Percentiles rank a stretch among this genome's conserved stretches.
Evolutionary conservation across 2,797 vertebrate genomes (phyloP).

Genomic region (Ptychadena robeensis): DNA sequence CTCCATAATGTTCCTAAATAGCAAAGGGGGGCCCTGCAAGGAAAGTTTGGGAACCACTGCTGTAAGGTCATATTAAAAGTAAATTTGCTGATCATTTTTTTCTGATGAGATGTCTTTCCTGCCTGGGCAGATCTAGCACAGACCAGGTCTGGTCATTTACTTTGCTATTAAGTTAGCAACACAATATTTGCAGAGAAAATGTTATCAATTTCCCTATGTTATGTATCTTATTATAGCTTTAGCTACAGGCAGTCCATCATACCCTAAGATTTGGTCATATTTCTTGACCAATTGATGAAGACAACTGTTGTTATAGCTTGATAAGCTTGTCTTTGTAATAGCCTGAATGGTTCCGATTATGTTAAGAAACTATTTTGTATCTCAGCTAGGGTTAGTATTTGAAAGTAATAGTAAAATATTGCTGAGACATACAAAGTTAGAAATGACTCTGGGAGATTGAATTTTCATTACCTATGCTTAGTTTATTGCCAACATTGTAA

Average conservation of each 20-base stretch:
- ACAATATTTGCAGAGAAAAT: not conserved
- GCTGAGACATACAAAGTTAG: slow-evolving; percentile 5
- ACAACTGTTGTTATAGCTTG: not conserved
- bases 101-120: too few relatives aligned
- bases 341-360: not conserved
- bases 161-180: not conserved
- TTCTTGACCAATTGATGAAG: not conserved
- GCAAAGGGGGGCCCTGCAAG: too few relatives aligned
- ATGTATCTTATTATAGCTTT: not conserved
- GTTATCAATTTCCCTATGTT: not conserved
- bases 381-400: slow-evolving; percentile 9
- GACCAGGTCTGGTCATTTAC: not conserved
- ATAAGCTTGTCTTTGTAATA: not conserved
- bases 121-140: not conserved
- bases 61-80: too few relatives aligned
- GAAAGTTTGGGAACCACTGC: too few relatives aligned
- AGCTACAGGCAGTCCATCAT: not conserved
- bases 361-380: not conserved
- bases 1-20: too few relatives aligned
- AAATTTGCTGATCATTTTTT: too few relatives aligned
- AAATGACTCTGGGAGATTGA: slow-evolving; percentile 26
- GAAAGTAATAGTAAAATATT: slow-evolving; percentile 15
- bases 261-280: not conserved
- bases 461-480: slow-evolving; percentile 31
- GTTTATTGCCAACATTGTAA: slow-evolving; percentile 33